These are phyloP conservation scores for Seladonia tumulorum DNA, from an alignment of 2,888 invertebrate genomes.

Conservation along the genomic window DNA sequence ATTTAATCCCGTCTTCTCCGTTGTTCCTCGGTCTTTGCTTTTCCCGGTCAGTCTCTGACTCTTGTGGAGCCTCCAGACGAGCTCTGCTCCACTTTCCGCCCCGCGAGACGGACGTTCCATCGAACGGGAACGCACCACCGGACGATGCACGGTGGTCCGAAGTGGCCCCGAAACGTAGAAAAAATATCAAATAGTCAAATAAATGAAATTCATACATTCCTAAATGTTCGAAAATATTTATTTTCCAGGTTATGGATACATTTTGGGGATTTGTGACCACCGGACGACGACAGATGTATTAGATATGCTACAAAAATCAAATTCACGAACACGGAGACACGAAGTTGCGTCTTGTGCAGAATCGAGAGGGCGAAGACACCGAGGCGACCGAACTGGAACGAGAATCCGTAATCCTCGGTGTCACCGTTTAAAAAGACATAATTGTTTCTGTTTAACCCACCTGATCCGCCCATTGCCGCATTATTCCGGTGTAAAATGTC, in stretches of 20 bases:
- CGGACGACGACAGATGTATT: background rate
- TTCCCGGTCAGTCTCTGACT: constrained; percentile 9
- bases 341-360: background rate
- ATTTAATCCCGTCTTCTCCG: constrained; percentile 23
- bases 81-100: constrained; percentile 64
- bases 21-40: constrained; percentile 24
- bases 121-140: constrained; percentile 33
- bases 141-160: background rate
- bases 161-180: background rate
- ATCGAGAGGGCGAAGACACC: background rate
- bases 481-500: constrained; percentile 6
- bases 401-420: background rate
- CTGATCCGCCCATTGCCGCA: constrained; percentile 1
- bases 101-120: constrained; percentile 51
- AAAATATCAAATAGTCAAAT: background rate
- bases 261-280: background rate
- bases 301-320: too few species aligned
- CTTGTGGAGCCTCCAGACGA: constrained; percentile 14
- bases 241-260: constrained; percentile 9
- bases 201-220: background rate
- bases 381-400: background rate
- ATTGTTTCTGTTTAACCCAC: constrained; percentile 4
- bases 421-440: background rate
- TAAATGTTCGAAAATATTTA: background rate
- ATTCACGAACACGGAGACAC: background rate